These are phyloP conservation scores for Acholoe squamosa DNA, from an alignment of 2,888 invertebrate genomes.

Conservation along the genomic window DNA sequence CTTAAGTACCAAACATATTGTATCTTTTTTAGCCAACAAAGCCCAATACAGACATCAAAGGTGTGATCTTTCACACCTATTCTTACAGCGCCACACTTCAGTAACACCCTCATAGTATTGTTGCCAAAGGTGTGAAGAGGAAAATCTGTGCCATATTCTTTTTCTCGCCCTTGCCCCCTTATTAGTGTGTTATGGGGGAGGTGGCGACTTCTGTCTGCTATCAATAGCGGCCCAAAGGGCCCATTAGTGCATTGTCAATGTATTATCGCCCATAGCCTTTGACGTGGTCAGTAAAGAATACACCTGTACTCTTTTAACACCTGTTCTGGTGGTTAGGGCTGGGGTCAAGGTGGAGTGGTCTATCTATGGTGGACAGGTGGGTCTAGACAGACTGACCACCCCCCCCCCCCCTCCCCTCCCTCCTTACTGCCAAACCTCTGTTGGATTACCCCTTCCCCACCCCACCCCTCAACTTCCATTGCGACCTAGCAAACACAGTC, in stretches of 20 bases:
- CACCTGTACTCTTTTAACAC: constrained; percentile 29
- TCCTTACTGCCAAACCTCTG: no score
- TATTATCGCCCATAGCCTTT: constrained; percentile 38
- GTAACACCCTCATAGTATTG: not conserved
- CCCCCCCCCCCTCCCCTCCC: not conserved
- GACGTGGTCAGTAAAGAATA: not conserved
- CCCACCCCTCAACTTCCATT: not conserved
- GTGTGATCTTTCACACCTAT: constrained; percentile 50
- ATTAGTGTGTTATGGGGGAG: not conserved
- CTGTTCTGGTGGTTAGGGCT: not conserved
- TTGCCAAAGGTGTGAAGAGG: not conserved
- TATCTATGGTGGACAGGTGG: constrained; percentile 20
- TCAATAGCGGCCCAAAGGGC: not conserved
- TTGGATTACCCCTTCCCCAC: no score
- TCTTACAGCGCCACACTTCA: not conserved
- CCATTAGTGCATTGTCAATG: not conserved
- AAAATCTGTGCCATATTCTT: constrained; percentile 11
- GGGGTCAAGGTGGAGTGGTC: constrained; percentile 56
- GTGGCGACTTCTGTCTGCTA: not conserved
- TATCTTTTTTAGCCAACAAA: not conserved
- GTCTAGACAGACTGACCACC: not conserved
- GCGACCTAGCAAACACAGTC: not conserved
- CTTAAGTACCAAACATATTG: not conserved
- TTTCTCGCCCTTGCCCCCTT: not conserved
- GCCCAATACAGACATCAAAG: constrained; percentile 20